phyloP scores from a whole-genome alignment of 2,113 vertebrate species.

The Crotophaga sulcirostris region DNA sequence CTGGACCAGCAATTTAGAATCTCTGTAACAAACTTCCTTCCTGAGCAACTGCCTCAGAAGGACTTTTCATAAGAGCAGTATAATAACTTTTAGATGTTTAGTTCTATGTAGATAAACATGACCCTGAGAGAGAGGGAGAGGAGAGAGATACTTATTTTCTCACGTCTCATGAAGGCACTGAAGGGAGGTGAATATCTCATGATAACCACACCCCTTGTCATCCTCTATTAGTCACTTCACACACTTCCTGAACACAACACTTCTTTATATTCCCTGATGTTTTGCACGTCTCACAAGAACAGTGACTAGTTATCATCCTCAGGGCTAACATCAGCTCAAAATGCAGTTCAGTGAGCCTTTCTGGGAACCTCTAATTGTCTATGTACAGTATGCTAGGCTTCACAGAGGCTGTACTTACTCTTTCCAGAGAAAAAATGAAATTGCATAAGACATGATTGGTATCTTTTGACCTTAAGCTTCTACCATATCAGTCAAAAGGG shows the following conservation, averaged over 20 bases:
- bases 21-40: slow-evolving; percentile 16
- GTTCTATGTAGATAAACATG: slow-evolving; percentile 36
- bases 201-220: slow-evolving; percentile 74
- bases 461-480: slow-evolving; percentile 11
- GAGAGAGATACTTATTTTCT: slow-evolving; percentile 41
- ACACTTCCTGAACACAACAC: slow-evolving; percentile 64
- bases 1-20: background rate
- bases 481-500: background rate
- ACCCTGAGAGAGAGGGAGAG: slow-evolving; percentile 22
- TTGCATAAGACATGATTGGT: background rate
- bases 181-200: slow-evolving; percentile 66
- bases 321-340: slow-evolving; percentile 10
- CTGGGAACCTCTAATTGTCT: slow-evolving; percentile 38
- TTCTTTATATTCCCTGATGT: slow-evolving; percentile 70
- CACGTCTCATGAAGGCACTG: slow-evolving; percentile 38
- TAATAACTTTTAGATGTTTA: slow-evolving; percentile 23
- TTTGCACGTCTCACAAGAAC: slow-evolving; percentile 73
- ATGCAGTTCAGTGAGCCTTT: slow-evolving; percentile 31
- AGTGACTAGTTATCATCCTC: slow-evolving; percentile 57
- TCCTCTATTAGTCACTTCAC: slow-evolving; percentile 76
- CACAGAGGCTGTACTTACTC: slow-evolving; percentile 2
- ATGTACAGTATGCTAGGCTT: background rate
- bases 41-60: slow-evolving; percentile 9
- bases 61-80: background rate
- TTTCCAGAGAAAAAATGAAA: slow-evolving; percentile 14